Conservation (phyloP, 2,888 invertebrate genomes). For the Altica lythri region DNA sequence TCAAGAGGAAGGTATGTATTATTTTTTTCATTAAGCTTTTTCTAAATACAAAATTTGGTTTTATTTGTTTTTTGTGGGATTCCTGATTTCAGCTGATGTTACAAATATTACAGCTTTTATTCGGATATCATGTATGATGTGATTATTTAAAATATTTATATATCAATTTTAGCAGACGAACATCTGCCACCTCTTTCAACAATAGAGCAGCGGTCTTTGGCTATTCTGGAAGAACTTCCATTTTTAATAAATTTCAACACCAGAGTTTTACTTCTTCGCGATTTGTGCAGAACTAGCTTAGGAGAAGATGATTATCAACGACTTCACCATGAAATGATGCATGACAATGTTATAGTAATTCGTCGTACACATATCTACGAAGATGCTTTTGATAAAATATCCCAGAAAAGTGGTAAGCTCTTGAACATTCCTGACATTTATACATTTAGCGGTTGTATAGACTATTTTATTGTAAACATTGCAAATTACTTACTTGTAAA, state of each 20-base stretch:
- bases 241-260: constrained; percentile 93
- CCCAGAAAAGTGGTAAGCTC: constrained; percentile 80
- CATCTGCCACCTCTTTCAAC: constrained; percentile 85
- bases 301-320: constrained; percentile 50
- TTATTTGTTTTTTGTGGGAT: too few species aligned
- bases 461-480: too few species aligned
- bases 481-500: too few species aligned
- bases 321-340: constrained; percentile 52
- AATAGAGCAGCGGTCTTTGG: constrained; percentile 84
- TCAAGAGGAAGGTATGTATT: constrained; percentile 44
- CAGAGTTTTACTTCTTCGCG: constrained; percentile 83
- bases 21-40: constrained; percentile 2
- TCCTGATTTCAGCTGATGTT: too few species aligned
- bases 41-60: not conserved
- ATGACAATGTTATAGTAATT: constrained; percentile 65
- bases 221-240: constrained; percentile 89
- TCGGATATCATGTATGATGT: not conserved
- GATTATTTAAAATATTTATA: not conserved
- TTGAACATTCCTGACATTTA: not conserved
- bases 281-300: constrained; percentile 61
- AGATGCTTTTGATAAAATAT: constrained; percentile 94
- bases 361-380: constrained; percentile 94
- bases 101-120: too few species aligned
- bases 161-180: constrained; percentile 61
- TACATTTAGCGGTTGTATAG: not conserved